Percentiles rank a stretch among this genome's conserved stretches.
These are phyloP conservation scores for Spinibarbus caldwelli DNA, from an alignment of 2,797 vertebrate genomes.

Conservation along the genomic window DNA sequence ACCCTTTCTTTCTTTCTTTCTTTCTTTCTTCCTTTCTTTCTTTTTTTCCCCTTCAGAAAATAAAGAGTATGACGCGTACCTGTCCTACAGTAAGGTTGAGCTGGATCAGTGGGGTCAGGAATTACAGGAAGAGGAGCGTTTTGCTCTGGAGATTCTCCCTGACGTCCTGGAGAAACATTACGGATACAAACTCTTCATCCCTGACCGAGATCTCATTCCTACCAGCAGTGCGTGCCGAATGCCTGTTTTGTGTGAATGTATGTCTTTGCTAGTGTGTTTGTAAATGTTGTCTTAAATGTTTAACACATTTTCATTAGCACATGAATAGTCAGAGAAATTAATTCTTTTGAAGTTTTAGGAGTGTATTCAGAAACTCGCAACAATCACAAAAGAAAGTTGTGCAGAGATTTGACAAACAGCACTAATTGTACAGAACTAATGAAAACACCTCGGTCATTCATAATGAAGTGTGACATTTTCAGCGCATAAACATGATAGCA, in stretches of 20 bases:
- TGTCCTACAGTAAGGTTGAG: slow-evolving; percentile 99
- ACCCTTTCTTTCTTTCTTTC: slow-evolving; percentile 8
- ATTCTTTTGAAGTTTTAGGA: background rate
- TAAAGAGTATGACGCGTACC: slow-evolving; percentile 93
- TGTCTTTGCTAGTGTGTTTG: slow-evolving; percentile 47
- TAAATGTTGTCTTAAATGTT: slow-evolving; percentile 39
- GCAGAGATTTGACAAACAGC: background rate
- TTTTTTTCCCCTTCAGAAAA: slow-evolving; percentile 17
- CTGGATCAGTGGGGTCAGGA: slow-evolving; percentile 99
- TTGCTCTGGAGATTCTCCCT: slow-evolving; percentile 96
- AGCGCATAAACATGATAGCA: slow-evolving; percentile 22
- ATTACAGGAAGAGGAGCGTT: slow-evolving; percentile 95
- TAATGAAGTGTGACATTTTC: slow-evolving; percentile 66
- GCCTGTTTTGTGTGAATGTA: slow-evolving; percentile 34
- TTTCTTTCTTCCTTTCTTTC: too few relatives aligned
- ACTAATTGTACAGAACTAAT: slow-evolving; percentile 33
- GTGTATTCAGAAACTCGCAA: background rate
- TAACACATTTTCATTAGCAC: slow-evolving; percentile 12
- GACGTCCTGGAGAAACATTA: slow-evolving; percentile 99
- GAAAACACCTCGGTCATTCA: slow-evolving; percentile 51
- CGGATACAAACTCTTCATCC: slow-evolving; percentile 97
- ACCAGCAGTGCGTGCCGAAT: slow-evolving; percentile 91
- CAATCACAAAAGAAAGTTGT: slow-evolving; percentile 1
- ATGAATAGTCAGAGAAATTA: background rate
- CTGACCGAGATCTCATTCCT: slow-evolving; percentile 97